phyloP scores from a whole-genome alignment of 2,113 vertebrate species.

The Alces alces region DNA sequence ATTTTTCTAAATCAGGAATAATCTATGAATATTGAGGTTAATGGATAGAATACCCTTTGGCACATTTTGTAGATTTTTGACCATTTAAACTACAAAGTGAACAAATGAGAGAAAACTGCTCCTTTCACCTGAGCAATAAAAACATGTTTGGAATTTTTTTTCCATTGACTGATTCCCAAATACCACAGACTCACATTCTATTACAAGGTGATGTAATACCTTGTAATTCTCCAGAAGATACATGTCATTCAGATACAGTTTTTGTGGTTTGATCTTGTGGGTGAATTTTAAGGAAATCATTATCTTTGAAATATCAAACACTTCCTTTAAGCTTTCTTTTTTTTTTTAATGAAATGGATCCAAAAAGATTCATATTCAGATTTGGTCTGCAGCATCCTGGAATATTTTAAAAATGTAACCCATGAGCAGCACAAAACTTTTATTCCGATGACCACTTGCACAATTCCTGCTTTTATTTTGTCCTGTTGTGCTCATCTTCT shows the following conservation, averaged over 20 bases:
- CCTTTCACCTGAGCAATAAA: constrained; percentile 42
- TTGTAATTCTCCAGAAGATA: constrained; percentile 58
- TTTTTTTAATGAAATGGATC: constrained; percentile 25
- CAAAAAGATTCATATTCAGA: constrained; percentile 31
- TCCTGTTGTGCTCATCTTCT: constrained; percentile 54
- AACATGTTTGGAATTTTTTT: constrained; percentile 45
- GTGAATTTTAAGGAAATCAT: constrained; percentile 65
- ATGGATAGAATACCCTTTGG: constrained; percentile 28
- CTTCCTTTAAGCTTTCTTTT: constrained; percentile 55
- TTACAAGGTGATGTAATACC: constrained; percentile 62
- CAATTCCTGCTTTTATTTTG: constrained; percentile 19
- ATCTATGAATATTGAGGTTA: constrained; percentile 30
- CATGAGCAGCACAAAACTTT: constrained; percentile 45
- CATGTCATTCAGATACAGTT: constrained; percentile 57
- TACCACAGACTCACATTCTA: constrained; percentile 16
- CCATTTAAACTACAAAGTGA: constrained; percentile 19
- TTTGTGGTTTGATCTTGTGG: constrained; percentile 63
- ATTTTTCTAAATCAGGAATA: constrained; percentile 60
- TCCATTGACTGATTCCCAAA: not conserved
- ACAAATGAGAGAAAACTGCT: constrained; percentile 43
- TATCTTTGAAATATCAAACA: constrained; percentile 61
- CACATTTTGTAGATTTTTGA: constrained; percentile 60
- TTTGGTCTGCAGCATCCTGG: constrained; percentile 63
- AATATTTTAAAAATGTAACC: constrained; percentile 59
- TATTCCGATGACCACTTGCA: constrained; percentile 23